Evolutionary conservation across 2,888 invertebrate species (phyloP), one percentile per base, ranked within the genome.

Genomic region (Rhamnusium bicolor): DNA sequence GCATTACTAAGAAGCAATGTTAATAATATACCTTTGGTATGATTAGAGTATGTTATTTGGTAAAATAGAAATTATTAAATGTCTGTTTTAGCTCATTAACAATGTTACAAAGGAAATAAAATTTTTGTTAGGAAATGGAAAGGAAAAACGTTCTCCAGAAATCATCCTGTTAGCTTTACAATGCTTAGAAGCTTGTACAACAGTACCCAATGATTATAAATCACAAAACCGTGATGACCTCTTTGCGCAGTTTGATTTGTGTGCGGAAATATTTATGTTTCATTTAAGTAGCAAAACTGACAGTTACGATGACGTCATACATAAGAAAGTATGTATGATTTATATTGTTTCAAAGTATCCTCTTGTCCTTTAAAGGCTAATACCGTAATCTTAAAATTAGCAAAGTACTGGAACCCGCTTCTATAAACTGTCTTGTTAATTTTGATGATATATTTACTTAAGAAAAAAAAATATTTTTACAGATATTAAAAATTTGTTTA

Each of bases 401-500:
- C n/a, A n/a, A n/a, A n/a, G n/a, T n/a, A n/a, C n/a, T n/a, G n/a
- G n/a, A n/a, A n/a, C n/a, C n/a, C n/a, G n/a, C n/a, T n/a, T n/a
- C n/a, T n/a, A n/a, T n/a, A n/a, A n/a, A n/a, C n/a, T n/a, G n/a
- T n/a, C n/a, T n/a, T n/a, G n/a, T n/a, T n/a, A n/a, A n/a, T n/a
- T n/a, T n/a, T n/a, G n/a, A 24, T 51, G 47, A 8, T 7, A 1
- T 27, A 3, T 67, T 7, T 54, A 29, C 24, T 18, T 8, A 4
- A 16, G 10, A 32, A 29, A 24, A 21, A 61, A 27, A 27, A 19
- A 27, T 14, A 47, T 71, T 61, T 54, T 86, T 86, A 47, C 84
- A 92, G 91, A 87, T 90, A 32, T 83, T 91, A 60, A 90, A 90
- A 82, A 81, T 85, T 8, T 87, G 87, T 70, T 73, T 88, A 19